phyloP scores from a whole-genome alignment of 2,113 vertebrate genomes.

The Gopherus flavomarginatus region DNA sequence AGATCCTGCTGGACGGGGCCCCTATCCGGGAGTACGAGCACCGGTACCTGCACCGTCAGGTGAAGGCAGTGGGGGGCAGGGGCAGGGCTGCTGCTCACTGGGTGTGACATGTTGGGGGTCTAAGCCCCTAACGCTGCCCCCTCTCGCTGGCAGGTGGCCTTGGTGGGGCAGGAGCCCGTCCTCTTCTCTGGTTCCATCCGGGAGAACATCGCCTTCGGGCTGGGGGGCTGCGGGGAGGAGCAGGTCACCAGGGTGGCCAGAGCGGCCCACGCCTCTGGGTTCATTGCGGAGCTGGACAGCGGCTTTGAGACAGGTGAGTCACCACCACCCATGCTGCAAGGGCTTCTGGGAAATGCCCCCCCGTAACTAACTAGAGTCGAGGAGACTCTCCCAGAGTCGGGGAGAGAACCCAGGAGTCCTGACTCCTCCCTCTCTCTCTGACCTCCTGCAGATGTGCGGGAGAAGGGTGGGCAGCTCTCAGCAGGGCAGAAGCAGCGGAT shows the following conservation, averaged over 20 bases:
- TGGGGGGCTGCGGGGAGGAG: slow-evolving; percentile 29
- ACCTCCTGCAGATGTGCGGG: slow-evolving; percentile 79
- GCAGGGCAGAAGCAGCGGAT: slow-evolving; percentile 85
- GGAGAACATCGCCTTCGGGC: slow-evolving; percentile 89
- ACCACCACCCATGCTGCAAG: not conserved
- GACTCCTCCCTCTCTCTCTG: not conserved
- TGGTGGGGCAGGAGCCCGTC: slow-evolving; percentile 89
- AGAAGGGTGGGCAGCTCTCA: slow-evolving; percentile 78
- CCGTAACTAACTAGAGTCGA: not conserved
- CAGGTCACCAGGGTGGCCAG: slow-evolving; percentile 69
- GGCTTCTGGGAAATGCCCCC: not conserved
- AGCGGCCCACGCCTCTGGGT: slow-evolving; percentile 76
- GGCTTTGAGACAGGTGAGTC: slow-evolving; percentile 85
- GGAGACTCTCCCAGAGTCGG: too few species aligned
- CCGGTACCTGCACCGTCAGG: slow-evolving; percentile 86
- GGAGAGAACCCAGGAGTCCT: not conserved
- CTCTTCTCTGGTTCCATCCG: slow-evolving; percentile 88
- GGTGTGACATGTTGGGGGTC: accelerated
- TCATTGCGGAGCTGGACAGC: slow-evolving; percentile 78
- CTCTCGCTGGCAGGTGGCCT: slow-evolving; percentile 56
- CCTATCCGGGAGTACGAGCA: slow-evolving; percentile 81
- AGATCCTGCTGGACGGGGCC: slow-evolving; percentile 84
- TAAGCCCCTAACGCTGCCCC: not conserved
- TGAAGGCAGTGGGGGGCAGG: slow-evolving; percentile 15
- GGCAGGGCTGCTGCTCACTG: not conserved